Evolutionary conservation across 2,113 vertebrate species (phyloP).

Genomic region (Rhizomys pruinosus): DNA sequence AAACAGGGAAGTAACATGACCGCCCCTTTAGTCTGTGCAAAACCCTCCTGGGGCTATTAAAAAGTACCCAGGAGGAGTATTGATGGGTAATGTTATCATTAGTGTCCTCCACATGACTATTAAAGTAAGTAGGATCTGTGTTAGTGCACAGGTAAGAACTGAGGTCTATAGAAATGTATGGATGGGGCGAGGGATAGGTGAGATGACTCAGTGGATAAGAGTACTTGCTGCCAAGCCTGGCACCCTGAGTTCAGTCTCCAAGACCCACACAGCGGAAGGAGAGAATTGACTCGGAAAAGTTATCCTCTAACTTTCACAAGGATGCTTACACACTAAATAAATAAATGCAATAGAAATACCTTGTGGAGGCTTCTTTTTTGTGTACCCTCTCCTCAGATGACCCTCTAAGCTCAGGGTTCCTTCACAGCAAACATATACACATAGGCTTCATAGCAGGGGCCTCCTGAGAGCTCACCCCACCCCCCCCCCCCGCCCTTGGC

Average conservation of each 20-base stretch:
- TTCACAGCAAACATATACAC: fast-evolving
- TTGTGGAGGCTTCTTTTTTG: not conserved
- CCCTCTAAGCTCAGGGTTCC: not conserved
- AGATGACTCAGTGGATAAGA: not conserved
- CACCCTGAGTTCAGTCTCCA: no score
- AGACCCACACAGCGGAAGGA: not conserved
- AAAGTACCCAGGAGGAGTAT: not conserved
- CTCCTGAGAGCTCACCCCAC: no score
- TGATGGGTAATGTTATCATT: not conserved
- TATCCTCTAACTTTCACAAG: not conserved
- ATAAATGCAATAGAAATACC: not conserved
- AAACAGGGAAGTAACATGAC: not conserved
- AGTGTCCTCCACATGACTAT: fast-evolving
- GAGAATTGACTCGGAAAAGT: not conserved
- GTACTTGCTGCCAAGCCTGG: not conserved
- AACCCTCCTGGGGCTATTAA: no score
- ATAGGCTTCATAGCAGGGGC: no score
- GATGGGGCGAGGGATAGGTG: not conserved
- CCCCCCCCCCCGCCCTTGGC: not conserved
- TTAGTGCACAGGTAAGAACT: fast-evolving
- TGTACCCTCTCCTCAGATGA: fast-evolving
- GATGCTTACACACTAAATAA: not conserved
- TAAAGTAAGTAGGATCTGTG: fast-evolving
- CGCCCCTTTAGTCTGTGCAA: fast-evolving
- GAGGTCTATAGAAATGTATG: fast-evolving